Conservation (phyloP, 2,113 vertebrate genomes). For the Nesoenas mayeri region DNA sequence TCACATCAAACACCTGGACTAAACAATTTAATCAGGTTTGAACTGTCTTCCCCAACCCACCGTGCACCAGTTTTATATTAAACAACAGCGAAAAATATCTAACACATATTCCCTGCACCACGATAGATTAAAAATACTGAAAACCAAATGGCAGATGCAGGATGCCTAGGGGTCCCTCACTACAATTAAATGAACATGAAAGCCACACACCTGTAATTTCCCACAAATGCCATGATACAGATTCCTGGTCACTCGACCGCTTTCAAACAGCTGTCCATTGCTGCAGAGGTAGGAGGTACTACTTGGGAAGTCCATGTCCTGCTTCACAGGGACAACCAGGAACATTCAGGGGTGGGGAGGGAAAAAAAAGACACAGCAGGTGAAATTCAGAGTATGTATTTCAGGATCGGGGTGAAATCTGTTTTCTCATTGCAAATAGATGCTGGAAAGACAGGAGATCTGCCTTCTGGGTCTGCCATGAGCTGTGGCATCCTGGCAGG, state of each 20-base stretch:
- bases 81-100: background rate
- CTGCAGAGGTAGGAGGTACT: background rate
- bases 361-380: background rate
- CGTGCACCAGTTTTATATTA: background rate
- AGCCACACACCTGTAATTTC: background rate
- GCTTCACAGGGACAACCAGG: background rate
- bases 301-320: background rate
- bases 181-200: background rate
- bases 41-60: background rate
- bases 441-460: background rate
- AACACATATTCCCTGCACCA: background rate
- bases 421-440: background rate
- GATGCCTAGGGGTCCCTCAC: too few species aligned
- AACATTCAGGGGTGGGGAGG: background rate
- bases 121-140: background rate
- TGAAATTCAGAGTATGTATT: background rate
- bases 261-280: background rate
- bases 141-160: background rate
- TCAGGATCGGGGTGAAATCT: background rate
- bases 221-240: background rate
- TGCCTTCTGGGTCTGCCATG: background rate
- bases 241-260: background rate
- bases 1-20: too few species aligned
- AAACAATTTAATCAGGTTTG: background rate
- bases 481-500: background rate